Base-by-base conservation (phyloP, 2,113 vertebrate species). In the Cyrtonyx montezumae region DNA sequence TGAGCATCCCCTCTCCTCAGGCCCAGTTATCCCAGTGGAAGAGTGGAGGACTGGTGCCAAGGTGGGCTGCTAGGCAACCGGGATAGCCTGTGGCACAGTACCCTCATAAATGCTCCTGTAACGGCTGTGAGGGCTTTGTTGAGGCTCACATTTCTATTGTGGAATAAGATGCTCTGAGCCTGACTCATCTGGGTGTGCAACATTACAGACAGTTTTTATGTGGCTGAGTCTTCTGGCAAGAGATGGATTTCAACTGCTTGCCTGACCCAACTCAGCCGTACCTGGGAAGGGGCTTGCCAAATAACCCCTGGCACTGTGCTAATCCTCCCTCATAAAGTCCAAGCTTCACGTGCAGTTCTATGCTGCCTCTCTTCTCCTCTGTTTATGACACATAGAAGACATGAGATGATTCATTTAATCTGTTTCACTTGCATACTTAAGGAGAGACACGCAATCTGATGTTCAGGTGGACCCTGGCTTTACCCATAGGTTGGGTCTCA, bases 111-210 rank as follows among this genome's bases (percentile, higher is more conserved):
- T 14, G 13, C 22, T 46, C 23, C 20, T 67, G 79, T 17, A 20
- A 34, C 2, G 6, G 59, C 51, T 83, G 4, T 1, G 1, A 86
- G 80, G 51, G 46, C 17, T 66, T 67, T 37, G 18, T 15, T 70
- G 49, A 70, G 28, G 5, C 21, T 93, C 49, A 28, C 34, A 45
- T 78, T 43, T 93, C 90, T 51, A 75, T 61, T 93, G 56, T 77
- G 85, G 85, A 87, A 91, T 67, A 94, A 88, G 65, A 94, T 90
- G 56, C 23, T 46, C 56, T 65, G 7, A 93, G 21, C 49, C 79
- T 95, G 91, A 96, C 79, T 96, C 95, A 96, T 77, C 74, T 6
- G 92, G 95, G 95, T 0, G 76, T 95, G 82, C 82, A 83, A 75
- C 1, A 2, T 45, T 25, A 91, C 61, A 63, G 76, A 53, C 20